These are phyloP conservation scores for Jordanella pulchra DNA, from an alignment of 2,797 vertebrate species.

Conservation along the genomic window DNA sequence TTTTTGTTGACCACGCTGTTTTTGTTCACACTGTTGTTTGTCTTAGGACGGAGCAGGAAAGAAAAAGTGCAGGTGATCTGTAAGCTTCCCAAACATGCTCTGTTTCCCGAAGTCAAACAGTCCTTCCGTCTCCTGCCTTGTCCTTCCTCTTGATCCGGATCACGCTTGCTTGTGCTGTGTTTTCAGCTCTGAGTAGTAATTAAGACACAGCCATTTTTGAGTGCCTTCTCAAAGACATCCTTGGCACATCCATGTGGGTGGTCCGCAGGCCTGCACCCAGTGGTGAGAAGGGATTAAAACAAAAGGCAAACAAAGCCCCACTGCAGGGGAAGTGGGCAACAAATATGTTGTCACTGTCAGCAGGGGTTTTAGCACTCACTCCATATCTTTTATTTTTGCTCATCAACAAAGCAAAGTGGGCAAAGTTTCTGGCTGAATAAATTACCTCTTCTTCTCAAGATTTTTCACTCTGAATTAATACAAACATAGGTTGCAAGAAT, in stretches of 20 bases:
- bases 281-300: conserved; percentile 78
- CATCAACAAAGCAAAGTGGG: conserved; percentile 12
- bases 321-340: conserved; percentile 65
- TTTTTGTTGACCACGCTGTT: neutral
- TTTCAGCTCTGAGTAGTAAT: conserved; percentile 64
- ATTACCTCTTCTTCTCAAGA: neutral
- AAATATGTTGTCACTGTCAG: conserved; percentile 69
- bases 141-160: conserved; percentile 59
- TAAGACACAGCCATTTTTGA: conserved; percentile 72
- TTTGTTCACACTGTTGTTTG: neutral
- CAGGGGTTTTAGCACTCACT: conserved; percentile 53
- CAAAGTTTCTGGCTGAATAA: neutral
- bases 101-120: conserved; percentile 31
- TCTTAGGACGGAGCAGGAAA: neutral
- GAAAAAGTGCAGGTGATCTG: conserved; percentile 6
- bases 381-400: conserved; percentile 35
- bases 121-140: conserved; percentile 32
- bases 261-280: conserved; percentile 75
- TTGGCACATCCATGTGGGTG: conserved; percentile 75
- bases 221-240: conserved; percentile 71
- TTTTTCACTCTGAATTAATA: neutral
- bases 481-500: neutral
- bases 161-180: conserved; percentile 60
- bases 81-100: conserved; percentile 26
- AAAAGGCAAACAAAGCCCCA: conserved; percentile 74